Base-by-base conservation (phyloP, 1,140 invertebrate genomes). In the Campoletis sonorensis region DNA sequence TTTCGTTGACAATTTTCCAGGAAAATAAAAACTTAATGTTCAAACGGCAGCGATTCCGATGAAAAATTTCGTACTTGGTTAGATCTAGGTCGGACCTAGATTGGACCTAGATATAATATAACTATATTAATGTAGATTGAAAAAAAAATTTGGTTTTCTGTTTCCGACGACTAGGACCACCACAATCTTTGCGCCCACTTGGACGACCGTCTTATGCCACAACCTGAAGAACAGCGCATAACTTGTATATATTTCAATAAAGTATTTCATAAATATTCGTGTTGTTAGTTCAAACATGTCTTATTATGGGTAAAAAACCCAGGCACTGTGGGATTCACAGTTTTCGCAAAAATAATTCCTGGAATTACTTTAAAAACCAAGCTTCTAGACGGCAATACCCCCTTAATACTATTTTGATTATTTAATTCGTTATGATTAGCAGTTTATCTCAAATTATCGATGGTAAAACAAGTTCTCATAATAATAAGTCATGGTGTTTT, bases 341-440 rank as follows among this genome's bases (percentile, higher is more conserved):
- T 75, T 75, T 75, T 75, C 72, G 33, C 72, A 75, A 75, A 75
- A 75, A 49, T 58, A 75, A 75, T 75, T 75, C 72, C 72, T 75
- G 16, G 49, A 75, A 51, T 75, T 75, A 75, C 72, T 58, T 68
- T 16, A 49, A 18, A 75, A 75, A 75, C 82, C 82, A 80, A 70
- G 49, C 49, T 51, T 51, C 49, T 51, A 51, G 49, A 51, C 10
- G 18, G 10, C 15, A 51, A 16, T 51, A 51, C 49, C 49, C 49
- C 49, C 49, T 51, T 51, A 51, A 51, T 13, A 51, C 15, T 51
- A 51, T n/a, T n/a, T n/a, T n/a, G n/a, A 33, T 33, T 33, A 33
- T 33, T 33, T 33, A 33, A 7, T 33, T 33, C 3, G 7, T 33
- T 33, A 33, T 33, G 2, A 33, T 33, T 2, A 33, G 2, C 30